Evolutionary conservation across 2,797 vertebrate species (phyloP).

Genomic region (Harpagifer antarcticus): DNA sequence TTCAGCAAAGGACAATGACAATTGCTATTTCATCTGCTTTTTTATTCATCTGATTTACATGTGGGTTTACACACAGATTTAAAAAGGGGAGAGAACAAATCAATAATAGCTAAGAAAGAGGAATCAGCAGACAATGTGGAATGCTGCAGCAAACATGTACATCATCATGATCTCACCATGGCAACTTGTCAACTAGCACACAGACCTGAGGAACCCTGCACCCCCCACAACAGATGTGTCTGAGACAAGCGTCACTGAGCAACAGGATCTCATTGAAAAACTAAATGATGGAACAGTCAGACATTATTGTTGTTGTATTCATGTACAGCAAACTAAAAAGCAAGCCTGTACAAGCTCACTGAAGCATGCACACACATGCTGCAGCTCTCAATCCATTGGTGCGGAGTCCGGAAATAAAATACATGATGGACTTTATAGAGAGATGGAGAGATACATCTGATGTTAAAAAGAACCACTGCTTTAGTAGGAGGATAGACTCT

Average conservation of each 20-base stretch:
- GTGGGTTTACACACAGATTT: slow-evolving; percentile 89
- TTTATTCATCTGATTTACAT: slow-evolving; percentile 89
- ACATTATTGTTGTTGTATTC: slow-evolving; percentile 12
- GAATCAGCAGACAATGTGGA: slow-evolving; percentile 39
- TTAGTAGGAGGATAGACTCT: background rate
- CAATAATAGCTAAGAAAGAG: slow-evolving; percentile 26
- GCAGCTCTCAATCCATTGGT: slow-evolving; percentile 12
- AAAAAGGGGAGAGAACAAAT: slow-evolving; percentile 50
- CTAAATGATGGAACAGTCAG: background rate
- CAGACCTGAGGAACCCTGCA: slow-evolving; percentile 33
- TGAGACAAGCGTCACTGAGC: background rate
- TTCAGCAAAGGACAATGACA: slow-evolving; percentile 81
- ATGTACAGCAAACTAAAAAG: slow-evolving; percentile 8
- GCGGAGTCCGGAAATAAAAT: slow-evolving; percentile 16
- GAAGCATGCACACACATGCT: slow-evolving; percentile 47
- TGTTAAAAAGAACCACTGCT: slow-evolving; percentile 1
- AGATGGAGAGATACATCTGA: slow-evolving; percentile 4
- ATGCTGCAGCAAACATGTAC: slow-evolving; percentile 21
- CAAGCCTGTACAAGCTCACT: slow-evolving; percentile 21
- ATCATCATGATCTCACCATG: slow-evolving; percentile 18
- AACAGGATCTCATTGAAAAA: slow-evolving; percentile 3
- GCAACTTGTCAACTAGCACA: slow-evolving; percentile 22
- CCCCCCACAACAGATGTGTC: background rate
- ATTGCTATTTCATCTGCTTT: slow-evolving; percentile 84
- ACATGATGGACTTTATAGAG: slow-evolving; percentile 4